Percentiles rank a stretch among this genome's conserved stretches.
Conservation (phyloP, 2,113 vertebrate genomes). For the Triplophysa siluroides region DNA sequence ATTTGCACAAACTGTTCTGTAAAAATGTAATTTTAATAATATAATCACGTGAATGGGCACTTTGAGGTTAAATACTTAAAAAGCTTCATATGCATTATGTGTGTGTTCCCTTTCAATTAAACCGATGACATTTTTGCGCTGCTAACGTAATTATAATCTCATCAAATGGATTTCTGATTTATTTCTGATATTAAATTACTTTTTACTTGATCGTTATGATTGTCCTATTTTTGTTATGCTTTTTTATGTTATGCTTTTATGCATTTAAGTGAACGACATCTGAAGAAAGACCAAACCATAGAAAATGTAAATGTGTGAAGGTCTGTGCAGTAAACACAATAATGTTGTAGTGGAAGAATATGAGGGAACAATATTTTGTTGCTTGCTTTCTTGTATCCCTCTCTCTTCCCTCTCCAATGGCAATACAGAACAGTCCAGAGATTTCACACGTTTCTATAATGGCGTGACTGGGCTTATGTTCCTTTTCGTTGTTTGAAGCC, state of each 20-base stretch:
- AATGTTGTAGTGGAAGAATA: background rate
- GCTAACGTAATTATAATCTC: too few relatives aligned
- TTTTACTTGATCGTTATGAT: too few relatives aligned
- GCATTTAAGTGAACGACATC: background rate
- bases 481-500: constrained; percentile 20
- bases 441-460: constrained; percentile 13
- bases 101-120: too few relatives aligned
- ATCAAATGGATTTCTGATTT: too few relatives aligned
- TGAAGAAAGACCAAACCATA: background rate
- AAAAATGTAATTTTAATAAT: too few relatives aligned
- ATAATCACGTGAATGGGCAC: too few relatives aligned
- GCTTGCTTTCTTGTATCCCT: background rate
- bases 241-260: background rate
- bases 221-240: too few relatives aligned
- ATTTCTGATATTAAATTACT: too few relatives aligned
- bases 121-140: too few relatives aligned
- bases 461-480: background rate
- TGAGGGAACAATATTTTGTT: background rate
- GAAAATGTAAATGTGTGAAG: background rate
- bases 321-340: background rate
- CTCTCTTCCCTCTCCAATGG: background rate
- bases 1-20: too few relatives aligned
- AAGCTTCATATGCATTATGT: too few relatives aligned
- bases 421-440: constrained; percentile 21
- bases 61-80: too few relatives aligned